Evolutionary conservation across 1,140 invertebrate genomes (phyloP), one percentile per base, ranked within the genome.

Genomic region (Diabrotica undecimpunctata): DNA sequence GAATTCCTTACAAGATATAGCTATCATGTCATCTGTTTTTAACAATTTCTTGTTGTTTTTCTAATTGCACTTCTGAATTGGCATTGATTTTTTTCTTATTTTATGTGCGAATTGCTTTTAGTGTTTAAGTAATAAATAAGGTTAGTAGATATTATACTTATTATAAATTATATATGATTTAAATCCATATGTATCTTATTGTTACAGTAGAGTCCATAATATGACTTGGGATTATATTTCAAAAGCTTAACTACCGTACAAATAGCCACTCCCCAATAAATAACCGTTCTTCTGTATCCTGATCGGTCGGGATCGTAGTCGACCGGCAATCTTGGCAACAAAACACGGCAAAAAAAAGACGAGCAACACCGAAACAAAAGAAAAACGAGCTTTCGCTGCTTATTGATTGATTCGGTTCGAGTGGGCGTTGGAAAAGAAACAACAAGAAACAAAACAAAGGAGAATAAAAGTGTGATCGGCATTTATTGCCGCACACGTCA

Each of bases 401-500:
- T 46, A 46, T 46, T 46, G 41, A 46, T 46, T 46, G 41, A 46
- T 46, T 10, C 41, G 41, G 5, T 46, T 46, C 41, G 8, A 46
- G 41, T 46, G 41, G 41, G 41, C 41, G 41, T 46, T 6, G 41
- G 41, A 46, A 46, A 46, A 46, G 41, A 46, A 46, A 46, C 41
- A 46, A 46, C 41, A 46, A 46, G 41, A 46, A 10, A 46, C 41
- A 46, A 46, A 46, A 46, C 41, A 46, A 46, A 46, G 41, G 41
- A 46, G n/a, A 46, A 46, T 46, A 46, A n/a, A 46, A 46, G 41
- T 46, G 41, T 46, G 41, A 46, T 46, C 41, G 41, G 41, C 41
- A 46, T 46, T 46, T 46, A 46, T 46, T 46, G 41, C 41, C 41
- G 41, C n/a, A 46, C 41, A 46, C 41, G 41, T 46, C n/a, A 46